Conservation (phyloP, 2,113 vertebrate species). For the Petrocephalus zakoni region DNA sequence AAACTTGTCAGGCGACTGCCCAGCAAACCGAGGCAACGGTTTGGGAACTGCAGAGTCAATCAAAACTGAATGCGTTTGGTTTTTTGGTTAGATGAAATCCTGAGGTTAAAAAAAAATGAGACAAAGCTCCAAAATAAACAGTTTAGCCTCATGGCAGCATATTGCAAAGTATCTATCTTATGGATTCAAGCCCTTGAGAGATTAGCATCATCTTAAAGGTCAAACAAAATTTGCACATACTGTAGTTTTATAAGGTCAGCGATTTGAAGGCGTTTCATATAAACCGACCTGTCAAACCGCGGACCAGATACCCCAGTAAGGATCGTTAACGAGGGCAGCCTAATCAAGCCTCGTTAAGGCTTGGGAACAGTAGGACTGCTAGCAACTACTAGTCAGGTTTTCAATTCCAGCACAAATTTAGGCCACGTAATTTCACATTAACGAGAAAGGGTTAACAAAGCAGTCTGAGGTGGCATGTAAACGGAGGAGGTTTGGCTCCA, state of each 20-base stretch:
- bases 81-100: neutral
- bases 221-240: neutral
- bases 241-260: neutral
- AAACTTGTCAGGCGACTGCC: neutral
- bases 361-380: neutral
- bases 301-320: neutral
- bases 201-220: neutral
- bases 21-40: neutral
- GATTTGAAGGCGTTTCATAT: constrained; percentile 11
- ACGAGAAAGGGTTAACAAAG: neutral
- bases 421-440: neutral
- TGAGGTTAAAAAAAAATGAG: neutral
- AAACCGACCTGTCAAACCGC: neutral
- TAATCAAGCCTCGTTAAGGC: neutral
- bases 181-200: neutral
- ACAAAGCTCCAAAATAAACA: neutral
- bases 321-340: neutral
- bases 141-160: neutral
- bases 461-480: neutral
- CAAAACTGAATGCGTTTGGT: neutral
- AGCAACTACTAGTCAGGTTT: neutral
- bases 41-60: neutral
- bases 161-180: neutral
- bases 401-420: neutral
- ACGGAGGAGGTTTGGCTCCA: neutral